phyloP scores from a whole-genome alignment of 2,113 vertebrate genomes.

The Oncorhynchus masou region DNA sequence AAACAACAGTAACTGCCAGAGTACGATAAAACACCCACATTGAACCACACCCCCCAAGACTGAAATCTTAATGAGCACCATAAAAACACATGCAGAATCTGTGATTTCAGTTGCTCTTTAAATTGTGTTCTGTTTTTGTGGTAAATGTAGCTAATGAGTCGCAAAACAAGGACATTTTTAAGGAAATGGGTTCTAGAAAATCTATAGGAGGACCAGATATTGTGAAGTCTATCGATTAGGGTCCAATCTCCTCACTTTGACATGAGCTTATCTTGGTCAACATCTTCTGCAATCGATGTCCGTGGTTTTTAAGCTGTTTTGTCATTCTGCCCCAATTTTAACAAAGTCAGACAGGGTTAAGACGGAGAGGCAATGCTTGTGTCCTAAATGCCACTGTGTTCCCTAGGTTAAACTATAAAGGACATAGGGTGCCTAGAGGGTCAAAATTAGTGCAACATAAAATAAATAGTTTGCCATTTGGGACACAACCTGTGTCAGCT shows the following conservation, averaged over 20 bases:
- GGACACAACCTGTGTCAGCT: slow-evolving; percentile 12
- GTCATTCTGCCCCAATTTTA: slow-evolving; percentile 71
- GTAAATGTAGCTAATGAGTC: background rate
- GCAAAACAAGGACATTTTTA: slow-evolving; percentile 20
- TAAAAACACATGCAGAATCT: too few relatives aligned
- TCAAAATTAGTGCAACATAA: too few relatives aligned
- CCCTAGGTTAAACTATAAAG: too few relatives aligned
- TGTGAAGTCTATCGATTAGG: slow-evolving; percentile 65
- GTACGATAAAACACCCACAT: too few relatives aligned
- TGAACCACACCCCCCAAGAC: too few relatives aligned
- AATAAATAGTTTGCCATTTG: too few relatives aligned
- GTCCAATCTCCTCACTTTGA: slow-evolving; percentile 65
- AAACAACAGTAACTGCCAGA: too few relatives aligned
- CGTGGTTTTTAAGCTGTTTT: slow-evolving; percentile 70
- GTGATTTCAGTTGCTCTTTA: too few relatives aligned
- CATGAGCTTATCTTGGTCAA: slow-evolving; percentile 69
- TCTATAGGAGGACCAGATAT: slow-evolving; percentile 61
- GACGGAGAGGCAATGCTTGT: slow-evolving; percentile 5
- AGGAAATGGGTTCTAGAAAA: slow-evolving; percentile 31
- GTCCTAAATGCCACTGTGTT: slow-evolving; percentile 42
- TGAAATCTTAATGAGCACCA: too few relatives aligned
- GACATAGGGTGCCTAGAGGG: too few relatives aligned
- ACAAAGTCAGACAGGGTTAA: slow-evolving; percentile 61
- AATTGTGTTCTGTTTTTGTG: background rate
- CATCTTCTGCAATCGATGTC: slow-evolving; percentile 67